Evolutionary conservation across 2,888 invertebrate species (phyloP), one percentile per base, ranked within the genome.

Genomic region (Drosophila antonietae): DNA sequence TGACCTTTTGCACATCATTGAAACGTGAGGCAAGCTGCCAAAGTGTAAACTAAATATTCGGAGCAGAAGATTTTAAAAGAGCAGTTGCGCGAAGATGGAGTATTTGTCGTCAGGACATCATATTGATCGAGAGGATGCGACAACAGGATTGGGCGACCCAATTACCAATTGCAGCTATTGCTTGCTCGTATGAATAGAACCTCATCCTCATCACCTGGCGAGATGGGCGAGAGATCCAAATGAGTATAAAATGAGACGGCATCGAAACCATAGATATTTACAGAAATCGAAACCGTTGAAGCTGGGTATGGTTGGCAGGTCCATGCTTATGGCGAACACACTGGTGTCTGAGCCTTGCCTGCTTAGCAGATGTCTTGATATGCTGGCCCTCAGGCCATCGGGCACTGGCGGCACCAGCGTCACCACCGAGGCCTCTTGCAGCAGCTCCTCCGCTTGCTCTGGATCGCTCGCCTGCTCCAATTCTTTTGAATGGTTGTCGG

Each of bases 81-180:
- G 20, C 1, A 8, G 31, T 9, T 10, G 10, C 5, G 6, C 3
- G 7, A 6, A 8, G n/a, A 3, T n/a, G 15, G 5, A 8, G 23
- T 2, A 12, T 7, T 31, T 10, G 10, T 31, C 10, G 10, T 31
- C 1, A 7, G 18, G 4, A 6, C 28, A 28, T n/a, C 67, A 3
- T 28, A 18, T 2, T 9, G 8, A 15, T 37, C 2, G 67, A 20
- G 0, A 20, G 10, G 10, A 31, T 2, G 35, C 44, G 44, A 7
- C 35, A 28, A 28, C 20, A 23, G 31, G 6, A 9, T 3, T 31
- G 23, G 6, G 28, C 28, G 7, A 59, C 1, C 59, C 51, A 39
- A 28, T 39, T 59, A 76, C 76, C 58, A 76, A 56, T 23, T 43
- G 43, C 52, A 73, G 37, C 73, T 70, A 44, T 14, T 8, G 39